Base-by-base conservation (phyloP, 1,140 invertebrate species). In the Caenorhabditis brenneri region DNA sequence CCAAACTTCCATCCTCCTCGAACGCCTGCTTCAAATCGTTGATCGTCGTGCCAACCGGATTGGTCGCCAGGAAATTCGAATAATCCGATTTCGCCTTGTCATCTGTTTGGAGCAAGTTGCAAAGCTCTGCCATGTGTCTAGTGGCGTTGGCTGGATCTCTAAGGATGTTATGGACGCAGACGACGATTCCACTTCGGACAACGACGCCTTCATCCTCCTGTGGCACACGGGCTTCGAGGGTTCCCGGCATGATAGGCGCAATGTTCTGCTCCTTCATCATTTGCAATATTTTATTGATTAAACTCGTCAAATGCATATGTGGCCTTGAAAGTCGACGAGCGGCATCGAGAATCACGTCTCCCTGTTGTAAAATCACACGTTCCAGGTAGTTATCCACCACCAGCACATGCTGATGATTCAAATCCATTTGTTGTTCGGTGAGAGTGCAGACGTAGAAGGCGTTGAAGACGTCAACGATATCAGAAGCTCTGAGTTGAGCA, bases 211-310 rank as follows among this genome's bases (percentile, higher is more conserved):
- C 65, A 9, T 74, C 65, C n/a, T 74, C 65, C 15, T 74, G 29
- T 22, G 65, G 36, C 10, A n/a, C 36, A 12, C 65, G 27, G n/a
- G 65, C n/a, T 12, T 74, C 36, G 2, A 74, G 19, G 6, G 65
- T 74, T n/a, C 65, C 65, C 10, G 65, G 65, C 65, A 74, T 74
- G n/a, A 74, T 42, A 2, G 65, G 65, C 15, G 7, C 36, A 42
- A 74, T 74, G 9, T 42, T 42, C n/a, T 24, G 36, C n/a, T 74
- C 65, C 33, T 31, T 74, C 65, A 74, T 74, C 65, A 46, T 42
- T 46, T 74, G 65, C 29, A 74, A 19, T 22, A 74, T 74, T n/a
- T 74, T 74, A 24, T 74, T 74, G 19, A 74, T 74, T 36, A 74
- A 42, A 3, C 36, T 33, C 0, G 36, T 42, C 36, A 74, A n/a